Evolutionary conservation across 1,140 invertebrate species (phyloP).

Genomic region (Drosophila cardini): DNA sequence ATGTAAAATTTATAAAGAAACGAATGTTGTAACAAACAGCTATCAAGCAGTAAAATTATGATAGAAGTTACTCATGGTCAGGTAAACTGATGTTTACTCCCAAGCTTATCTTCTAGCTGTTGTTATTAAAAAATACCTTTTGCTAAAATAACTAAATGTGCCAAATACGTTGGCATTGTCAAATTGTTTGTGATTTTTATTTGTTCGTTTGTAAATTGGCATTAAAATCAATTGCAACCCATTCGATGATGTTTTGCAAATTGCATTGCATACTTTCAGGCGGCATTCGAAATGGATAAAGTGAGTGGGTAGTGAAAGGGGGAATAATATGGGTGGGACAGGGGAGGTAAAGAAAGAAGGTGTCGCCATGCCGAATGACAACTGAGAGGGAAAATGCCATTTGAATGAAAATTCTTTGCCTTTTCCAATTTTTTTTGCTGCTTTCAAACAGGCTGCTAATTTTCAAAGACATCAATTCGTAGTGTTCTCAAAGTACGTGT

Average conservation of each 20-base stretch:
- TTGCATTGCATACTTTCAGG: constrained; percentile 66
- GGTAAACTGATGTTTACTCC: no score
- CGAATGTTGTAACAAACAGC: no score
- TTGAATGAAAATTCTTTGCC: constrained; percentile 34
- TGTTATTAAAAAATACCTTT: constrained; percentile 13
- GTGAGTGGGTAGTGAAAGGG: constrained; percentile 12
- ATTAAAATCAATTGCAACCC: constrained; percentile 54
- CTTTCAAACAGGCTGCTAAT: constrained; percentile 61
- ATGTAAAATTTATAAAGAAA: no score
- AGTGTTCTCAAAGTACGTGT: constrained; percentile 68
- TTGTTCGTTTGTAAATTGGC: constrained; percentile 20
- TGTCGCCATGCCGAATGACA: constrained; percentile 44
- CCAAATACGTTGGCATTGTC: constrained; percentile 4
- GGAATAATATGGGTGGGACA: not conserved
- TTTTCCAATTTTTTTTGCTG: constrained; percentile 25
- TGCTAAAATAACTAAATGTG: constrained; percentile 21
- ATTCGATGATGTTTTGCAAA: constrained; percentile 51
- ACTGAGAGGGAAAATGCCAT: constrained; percentile 38
- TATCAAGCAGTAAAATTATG: no score
- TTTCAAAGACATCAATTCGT: constrained; percentile 81
- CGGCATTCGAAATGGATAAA: constrained; percentile 4
- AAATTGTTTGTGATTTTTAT: constrained; percentile 28
- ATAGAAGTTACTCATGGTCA: no score
- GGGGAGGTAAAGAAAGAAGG: constrained; percentile 38
- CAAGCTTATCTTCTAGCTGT: not conserved